A percentile compares a stretch with the other conserved stretches of the same genome.
phyloP scores from a whole-genome alignment of 2,797 vertebrate genomes.

The Mergus octosetaceus region DNA sequence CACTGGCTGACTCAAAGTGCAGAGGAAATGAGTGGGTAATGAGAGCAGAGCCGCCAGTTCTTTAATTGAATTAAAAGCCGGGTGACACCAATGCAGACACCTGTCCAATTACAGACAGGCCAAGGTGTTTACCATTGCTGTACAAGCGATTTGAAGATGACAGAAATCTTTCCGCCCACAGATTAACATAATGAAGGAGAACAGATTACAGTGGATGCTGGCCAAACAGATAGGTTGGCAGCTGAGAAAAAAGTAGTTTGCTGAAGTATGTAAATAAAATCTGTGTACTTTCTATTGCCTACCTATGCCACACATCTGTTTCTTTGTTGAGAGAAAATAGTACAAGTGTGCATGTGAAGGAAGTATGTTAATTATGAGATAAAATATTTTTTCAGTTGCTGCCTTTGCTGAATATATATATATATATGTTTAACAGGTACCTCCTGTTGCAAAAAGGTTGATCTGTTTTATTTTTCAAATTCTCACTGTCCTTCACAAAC shows the following conservation, averaged over 20 bases:
- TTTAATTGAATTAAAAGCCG: slow-evolving; percentile 99
- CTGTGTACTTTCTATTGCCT: slow-evolving; percentile 30
- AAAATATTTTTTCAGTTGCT: neutral
- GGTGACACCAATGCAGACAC: slow-evolving; percentile 85
- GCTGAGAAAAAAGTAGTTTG: slow-evolving; percentile 74
- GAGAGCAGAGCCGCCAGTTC: slow-evolving; percentile 88
- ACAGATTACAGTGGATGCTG: slow-evolving; percentile 85
- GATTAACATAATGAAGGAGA: slow-evolving; percentile 90
- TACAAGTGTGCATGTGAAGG: neutral
- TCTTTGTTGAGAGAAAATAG: slow-evolving; percentile 5
- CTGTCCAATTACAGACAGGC: slow-evolving; percentile 89
- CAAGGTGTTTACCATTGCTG: slow-evolving; percentile 87
- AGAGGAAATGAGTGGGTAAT: slow-evolving; percentile 93
- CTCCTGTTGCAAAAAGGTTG: neutral
- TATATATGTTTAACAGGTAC: neutral
- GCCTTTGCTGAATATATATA: neutral
- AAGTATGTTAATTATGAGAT: neutral
- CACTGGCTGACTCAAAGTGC: slow-evolving; percentile 85
- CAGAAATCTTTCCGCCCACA: slow-evolving; percentile 89
- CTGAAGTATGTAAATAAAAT: slow-evolving; percentile 73
- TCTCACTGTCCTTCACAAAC: neutral
- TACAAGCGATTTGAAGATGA: slow-evolving; percentile 84
- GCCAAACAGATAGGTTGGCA: slow-evolving; percentile 85
- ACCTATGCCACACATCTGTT: slow-evolving; percentile 35
- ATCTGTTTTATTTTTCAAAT: neutral